These are phyloP conservation scores for Ceratosolen fusciceps DNA, from an alignment of 1,140 invertebrate genomes.

Conservation along the genomic window DNA sequence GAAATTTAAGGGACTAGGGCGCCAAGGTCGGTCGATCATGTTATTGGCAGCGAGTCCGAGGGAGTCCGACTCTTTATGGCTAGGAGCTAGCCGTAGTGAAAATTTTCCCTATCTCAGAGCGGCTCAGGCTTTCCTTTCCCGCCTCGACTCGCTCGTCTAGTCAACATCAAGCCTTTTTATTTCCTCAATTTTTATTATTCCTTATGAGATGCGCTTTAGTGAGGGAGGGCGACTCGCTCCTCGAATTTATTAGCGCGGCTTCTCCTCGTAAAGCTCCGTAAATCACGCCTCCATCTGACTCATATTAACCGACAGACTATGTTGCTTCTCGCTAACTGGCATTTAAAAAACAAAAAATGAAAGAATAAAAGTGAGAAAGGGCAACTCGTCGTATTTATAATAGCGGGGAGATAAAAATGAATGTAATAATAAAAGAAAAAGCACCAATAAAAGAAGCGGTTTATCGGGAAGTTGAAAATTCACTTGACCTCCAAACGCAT, in stretches of 20 bases:
- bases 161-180: not conserved
- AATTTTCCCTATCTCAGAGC: not conserved
- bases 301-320: too few species aligned
- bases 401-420: too few species aligned
- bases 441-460: not conserved
- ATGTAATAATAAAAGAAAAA: not conserved
- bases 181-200: not conserved
- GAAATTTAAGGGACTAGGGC: not conserved
- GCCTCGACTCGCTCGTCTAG: not conserved
- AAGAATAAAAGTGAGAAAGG: too few species aligned
- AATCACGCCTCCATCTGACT: too few species aligned
- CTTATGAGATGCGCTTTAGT: not conserved
- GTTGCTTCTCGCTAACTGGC: too few species aligned
- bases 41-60: not conserved
- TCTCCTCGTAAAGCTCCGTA: too few species aligned
- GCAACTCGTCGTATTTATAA: too few species aligned
- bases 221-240: not conserved
- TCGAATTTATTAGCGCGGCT: not conserved
- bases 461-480: not conserved
- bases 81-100: not conserved
- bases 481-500: not conserved
- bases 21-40: not conserved
- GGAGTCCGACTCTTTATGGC: constrained; percentile 10
- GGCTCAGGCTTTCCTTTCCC: constrained; percentile 1
- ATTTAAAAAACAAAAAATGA: too few species aligned